Evolutionary conservation across 2,888 invertebrate species (phyloP).

Genomic region (Alloplasta piceator): DNA sequence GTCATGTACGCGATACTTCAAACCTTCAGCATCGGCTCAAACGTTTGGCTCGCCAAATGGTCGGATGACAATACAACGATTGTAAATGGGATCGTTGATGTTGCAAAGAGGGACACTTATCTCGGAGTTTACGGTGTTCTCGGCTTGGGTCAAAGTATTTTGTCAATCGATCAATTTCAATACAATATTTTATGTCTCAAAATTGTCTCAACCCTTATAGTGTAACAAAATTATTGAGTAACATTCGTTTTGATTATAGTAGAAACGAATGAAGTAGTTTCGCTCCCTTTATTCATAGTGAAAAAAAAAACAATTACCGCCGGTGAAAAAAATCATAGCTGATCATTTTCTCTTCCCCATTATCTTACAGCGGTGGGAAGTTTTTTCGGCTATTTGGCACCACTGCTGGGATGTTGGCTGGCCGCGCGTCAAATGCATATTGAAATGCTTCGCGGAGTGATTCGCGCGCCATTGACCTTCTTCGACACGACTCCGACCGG

Average conservation of each 20-base stretch:
- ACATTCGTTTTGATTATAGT: no score
- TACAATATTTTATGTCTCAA: not conserved
- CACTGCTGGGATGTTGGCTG: slow-evolving; percentile 88
- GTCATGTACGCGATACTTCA: slow-evolving; percentile 92
- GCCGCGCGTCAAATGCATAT: slow-evolving; percentile 86
- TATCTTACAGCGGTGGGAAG: slow-evolving; percentile 88
- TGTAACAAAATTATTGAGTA: no score
- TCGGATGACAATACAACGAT: slow-evolving; percentile 88
- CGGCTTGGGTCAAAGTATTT: slow-evolving; percentile 95
- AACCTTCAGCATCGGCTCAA: slow-evolving; percentile 93
- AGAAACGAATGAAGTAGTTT: no score
- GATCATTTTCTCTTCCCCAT: slow-evolving; percentile 73
- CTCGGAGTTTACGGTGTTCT: slow-evolving; percentile 95
- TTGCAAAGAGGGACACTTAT: slow-evolving; percentile 89
- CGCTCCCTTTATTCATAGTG: slow-evolving; percentile 27
- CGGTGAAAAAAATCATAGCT: slow-evolving; percentile 76
- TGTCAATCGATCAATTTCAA: slow-evolving; percentile 5
- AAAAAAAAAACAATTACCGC: slow-evolving; percentile 59
- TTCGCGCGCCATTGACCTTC: slow-evolving; percentile 84
- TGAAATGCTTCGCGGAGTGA: slow-evolving; percentile 82
- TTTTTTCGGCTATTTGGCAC: slow-evolving; percentile 88
- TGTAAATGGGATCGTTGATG: slow-evolving; percentile 85
- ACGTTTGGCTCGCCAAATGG: slow-evolving; percentile 94
- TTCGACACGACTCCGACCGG: slow-evolving; percentile 85
- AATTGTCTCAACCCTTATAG: slow-evolving; percentile 14